phyloP scores from a whole-genome alignment of 2,888 invertebrate genomes.

The Sympetrum striolatum region DNA sequence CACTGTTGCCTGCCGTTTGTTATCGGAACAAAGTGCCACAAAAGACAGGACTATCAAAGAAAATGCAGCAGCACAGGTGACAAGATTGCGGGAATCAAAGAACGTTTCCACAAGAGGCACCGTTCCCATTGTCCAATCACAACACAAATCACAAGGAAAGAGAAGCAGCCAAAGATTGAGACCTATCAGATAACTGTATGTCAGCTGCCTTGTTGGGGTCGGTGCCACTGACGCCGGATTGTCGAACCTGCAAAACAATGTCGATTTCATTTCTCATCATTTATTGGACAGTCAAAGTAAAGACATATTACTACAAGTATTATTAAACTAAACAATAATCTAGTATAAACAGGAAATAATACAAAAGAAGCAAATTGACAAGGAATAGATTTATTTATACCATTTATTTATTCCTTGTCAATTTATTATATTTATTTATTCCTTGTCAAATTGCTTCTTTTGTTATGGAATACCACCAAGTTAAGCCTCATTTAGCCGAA shows the following conservation, averaged over 20 bases:
- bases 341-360: too few relatives aligned
- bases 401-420: too few relatives aligned
- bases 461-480: too few relatives aligned
- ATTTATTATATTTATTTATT: too few relatives aligned
- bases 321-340: too few relatives aligned
- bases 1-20: slow-evolving; percentile 69
- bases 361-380: too few relatives aligned
- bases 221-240: slow-evolving; percentile 93
- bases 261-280: too few relatives aligned
- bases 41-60: slow-evolving; percentile 66
- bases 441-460: too few relatives aligned
- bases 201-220: slow-evolving; percentile 84
- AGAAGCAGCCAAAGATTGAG: slow-evolving; percentile 90
- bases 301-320: too few relatives aligned
- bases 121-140: slow-evolving; percentile 99
- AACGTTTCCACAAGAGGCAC: slow-evolving; percentile 84
- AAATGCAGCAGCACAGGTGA: slow-evolving; percentile 74
- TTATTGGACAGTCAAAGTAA: too few relatives aligned
- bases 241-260: slow-evolving; percentile 75
- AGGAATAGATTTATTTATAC: too few relatives aligned
- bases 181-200: slow-evolving; percentile 90
- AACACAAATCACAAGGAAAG: slow-evolving; percentile 89
- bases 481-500: too few relatives aligned
- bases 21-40: slow-evolving; percentile 65
- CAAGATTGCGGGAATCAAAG: slow-evolving; percentile 80